Percentiles rank a stretch among this genome's conserved stretches.
phyloP scores from a whole-genome alignment of 2,888 invertebrate genomes.

The Mythimna albipuncta region DNA sequence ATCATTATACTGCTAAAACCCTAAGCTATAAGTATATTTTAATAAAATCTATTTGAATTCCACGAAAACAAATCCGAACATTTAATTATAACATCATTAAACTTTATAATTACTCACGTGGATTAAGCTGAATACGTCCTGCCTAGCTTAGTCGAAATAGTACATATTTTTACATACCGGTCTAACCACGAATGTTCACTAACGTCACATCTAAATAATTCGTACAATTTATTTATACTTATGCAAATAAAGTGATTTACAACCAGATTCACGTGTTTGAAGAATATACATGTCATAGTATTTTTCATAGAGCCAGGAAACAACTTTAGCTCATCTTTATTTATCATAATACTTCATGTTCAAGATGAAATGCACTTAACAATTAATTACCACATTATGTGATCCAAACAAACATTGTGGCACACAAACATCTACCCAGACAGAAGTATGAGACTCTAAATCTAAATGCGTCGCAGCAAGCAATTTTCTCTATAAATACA shows the following conservation, averaged over 20 bases:
- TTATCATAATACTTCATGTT: slow-evolving; percentile 22
- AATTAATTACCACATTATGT: slow-evolving; percentile 43
- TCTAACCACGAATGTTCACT: slow-evolving; percentile 44
- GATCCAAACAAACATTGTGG: slow-evolving; percentile 50
- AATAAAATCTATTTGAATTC: slow-evolving; percentile 26
- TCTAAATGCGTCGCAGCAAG: slow-evolving; percentile 77
- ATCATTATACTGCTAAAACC: slow-evolving; percentile 15
- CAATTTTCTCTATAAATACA: slow-evolving; percentile 85
- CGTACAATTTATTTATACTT: slow-evolving; percentile 61
- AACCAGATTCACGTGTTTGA: slow-evolving; percentile 48
- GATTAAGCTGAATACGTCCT: slow-evolving; percentile 23
- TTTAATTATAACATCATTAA: slow-evolving; percentile 30
- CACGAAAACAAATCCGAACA: slow-evolving; percentile 18
- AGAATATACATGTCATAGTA: slow-evolving; percentile 30
- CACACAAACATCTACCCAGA: slow-evolving; percentile 68
- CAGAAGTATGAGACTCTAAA: slow-evolving; percentile 80
- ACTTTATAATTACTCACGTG: slow-evolving; percentile 23
- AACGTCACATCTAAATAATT: slow-evolving; percentile 59
- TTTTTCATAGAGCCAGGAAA: slow-evolving; percentile 43
- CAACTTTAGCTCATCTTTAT: slow-evolving; percentile 26
- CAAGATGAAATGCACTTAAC: slow-evolving; percentile 35
- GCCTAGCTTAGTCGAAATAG: slow-evolving; percentile 23
- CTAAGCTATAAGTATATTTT: slow-evolving; percentile 13
- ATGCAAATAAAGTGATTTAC: slow-evolving; percentile 63
- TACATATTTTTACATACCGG: slow-evolving; percentile 44